Evolutionary conservation across 1,140 invertebrate species (phyloP), one percentile per base, ranked within the genome.

Genomic region (Drosophila lowei): DNA sequence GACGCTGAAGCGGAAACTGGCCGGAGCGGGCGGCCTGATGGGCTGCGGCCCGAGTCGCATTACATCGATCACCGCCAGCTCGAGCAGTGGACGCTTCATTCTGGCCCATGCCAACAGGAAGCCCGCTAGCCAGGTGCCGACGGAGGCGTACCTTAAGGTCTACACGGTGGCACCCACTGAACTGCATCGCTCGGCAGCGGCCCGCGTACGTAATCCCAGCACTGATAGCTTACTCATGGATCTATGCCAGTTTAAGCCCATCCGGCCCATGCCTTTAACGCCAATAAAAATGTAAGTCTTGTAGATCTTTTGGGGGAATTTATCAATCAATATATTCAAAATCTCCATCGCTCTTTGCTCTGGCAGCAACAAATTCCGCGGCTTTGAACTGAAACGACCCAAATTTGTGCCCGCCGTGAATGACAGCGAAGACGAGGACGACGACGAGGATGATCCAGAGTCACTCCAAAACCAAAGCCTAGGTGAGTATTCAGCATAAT

Each of bases 231-330:
- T 94, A 34, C 93, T 93, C 75, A 93, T 93, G 73, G 93, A 94
- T 75, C 93, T 93, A 72, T 93, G 93, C 80, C 92, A 93, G 72
- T 94, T 94, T 53, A 94, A 93, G 66, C 93, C 93, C 16, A 94
- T 93, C 43, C 92, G 93, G 72, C 91, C 92, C 25, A 92, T 93
- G 71, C 93, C 93, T 52, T 91, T 91, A 70, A 89, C 90, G 47
- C 90, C 88, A 56, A 89, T 90, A 8, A 91, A 91, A 75, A 83
- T 90, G 90, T 91, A 57, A 71, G 73, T 74, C 13, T 0, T 15
- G 13, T n/a, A 0, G 16, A 30, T 16, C 50, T 8, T 5, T 50
- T 15, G 4, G 5, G 5, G 23, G 23, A 25, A 25, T 25, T 2
- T 5, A 41, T 16, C 11, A 15, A 23, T 38, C 21, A 11, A 6